A percentile compares a stretch with the other conserved stretches of the same genome.
These are phyloP conservation scores for Agrenia bidenticulata DNA, from an alignment of 2,888 invertebrate species.

Conservation along the genomic window DNA sequence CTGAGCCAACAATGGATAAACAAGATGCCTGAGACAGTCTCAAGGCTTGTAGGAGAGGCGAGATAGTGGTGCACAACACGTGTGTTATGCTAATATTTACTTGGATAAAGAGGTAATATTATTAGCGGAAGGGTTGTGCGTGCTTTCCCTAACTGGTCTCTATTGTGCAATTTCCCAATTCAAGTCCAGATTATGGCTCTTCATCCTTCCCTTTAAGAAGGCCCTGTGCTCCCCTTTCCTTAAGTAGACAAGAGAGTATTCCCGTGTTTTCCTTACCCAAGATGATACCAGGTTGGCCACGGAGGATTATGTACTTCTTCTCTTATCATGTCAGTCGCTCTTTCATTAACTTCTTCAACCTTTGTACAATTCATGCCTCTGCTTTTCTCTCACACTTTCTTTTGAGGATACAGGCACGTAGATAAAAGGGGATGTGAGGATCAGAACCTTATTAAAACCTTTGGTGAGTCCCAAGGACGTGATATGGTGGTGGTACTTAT, in stretches of 20 bases:
- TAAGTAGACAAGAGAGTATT: neutral
- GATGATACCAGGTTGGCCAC: neutral
- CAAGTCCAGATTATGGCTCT: slow-evolving; percentile 9
- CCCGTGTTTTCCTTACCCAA: neutral
- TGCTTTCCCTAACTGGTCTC: slow-evolving; percentile 16
- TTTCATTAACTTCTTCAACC: slow-evolving; percentile 6
- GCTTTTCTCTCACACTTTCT: neutral
- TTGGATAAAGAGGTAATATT: neutral
- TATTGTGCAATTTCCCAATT: slow-evolving; percentile 7
- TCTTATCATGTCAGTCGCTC: slow-evolving; percentile 3
- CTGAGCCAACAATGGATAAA: neutral
- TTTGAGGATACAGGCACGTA: too few species aligned
- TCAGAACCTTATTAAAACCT: too few species aligned
- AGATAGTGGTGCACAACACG: too few species aligned
- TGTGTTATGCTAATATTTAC: slow-evolving; percentile 15
- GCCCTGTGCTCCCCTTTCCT: neutral
- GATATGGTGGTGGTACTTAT: too few species aligned
- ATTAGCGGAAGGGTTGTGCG: neutral
- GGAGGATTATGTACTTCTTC: neutral
- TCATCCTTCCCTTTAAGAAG: neutral
- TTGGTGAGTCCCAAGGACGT: too few species aligned
- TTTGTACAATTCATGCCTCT: neutral
- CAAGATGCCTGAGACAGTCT: neutral
- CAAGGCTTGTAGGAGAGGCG: too few species aligned
- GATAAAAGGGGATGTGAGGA: too few species aligned